These are phyloP conservation scores for Diabrotica balteata DNA, from an alignment of 2,888 invertebrate genomes.

Conservation along the genomic window DNA sequence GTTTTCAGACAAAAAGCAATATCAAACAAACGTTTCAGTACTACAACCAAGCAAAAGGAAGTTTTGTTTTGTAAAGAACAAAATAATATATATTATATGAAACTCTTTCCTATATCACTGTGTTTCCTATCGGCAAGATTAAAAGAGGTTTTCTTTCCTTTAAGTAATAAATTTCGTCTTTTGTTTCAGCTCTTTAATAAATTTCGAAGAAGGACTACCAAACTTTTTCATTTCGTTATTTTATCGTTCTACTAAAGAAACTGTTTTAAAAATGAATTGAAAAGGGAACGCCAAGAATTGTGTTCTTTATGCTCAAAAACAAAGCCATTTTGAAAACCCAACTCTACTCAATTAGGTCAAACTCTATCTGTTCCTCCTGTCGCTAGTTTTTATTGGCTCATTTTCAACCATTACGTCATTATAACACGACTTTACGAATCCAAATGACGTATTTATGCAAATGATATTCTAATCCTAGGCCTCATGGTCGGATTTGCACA, in stretches of 20 bases:
- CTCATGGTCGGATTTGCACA: constrained; percentile 3
- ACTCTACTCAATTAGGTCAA: constrained; percentile 20
- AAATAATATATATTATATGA: too few species aligned
- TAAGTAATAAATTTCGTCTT: too few species aligned
- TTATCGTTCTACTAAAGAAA: too few species aligned
- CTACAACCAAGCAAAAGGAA: not conserved
- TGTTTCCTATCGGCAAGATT: too few species aligned
- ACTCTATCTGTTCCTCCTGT: constrained; percentile 4
- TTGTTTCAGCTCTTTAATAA: too few species aligned
- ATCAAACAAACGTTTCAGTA: not conserved
- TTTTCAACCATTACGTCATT: constrained; percentile 22
- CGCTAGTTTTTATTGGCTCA: constrained; percentile 22
- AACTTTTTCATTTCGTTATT: too few species aligned
- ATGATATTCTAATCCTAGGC: constrained; percentile 24
- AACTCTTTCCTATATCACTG: too few species aligned
- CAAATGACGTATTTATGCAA: constrained; percentile 34
- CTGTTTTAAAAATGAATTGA: too few species aligned
- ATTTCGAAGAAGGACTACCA: too few species aligned
- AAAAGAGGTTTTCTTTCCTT: too few species aligned
- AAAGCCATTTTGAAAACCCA: constrained; percentile 14
- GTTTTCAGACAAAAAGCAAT: too few species aligned
- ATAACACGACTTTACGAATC: constrained; percentile 19
- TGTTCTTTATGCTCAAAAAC: constrained; percentile 12
- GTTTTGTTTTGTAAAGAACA: not conserved
- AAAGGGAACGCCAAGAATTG: not conserved